Evolutionary conservation across 2,888 invertebrate genomes (phyloP).

Genomic region (Pammene fasciana): DNA sequence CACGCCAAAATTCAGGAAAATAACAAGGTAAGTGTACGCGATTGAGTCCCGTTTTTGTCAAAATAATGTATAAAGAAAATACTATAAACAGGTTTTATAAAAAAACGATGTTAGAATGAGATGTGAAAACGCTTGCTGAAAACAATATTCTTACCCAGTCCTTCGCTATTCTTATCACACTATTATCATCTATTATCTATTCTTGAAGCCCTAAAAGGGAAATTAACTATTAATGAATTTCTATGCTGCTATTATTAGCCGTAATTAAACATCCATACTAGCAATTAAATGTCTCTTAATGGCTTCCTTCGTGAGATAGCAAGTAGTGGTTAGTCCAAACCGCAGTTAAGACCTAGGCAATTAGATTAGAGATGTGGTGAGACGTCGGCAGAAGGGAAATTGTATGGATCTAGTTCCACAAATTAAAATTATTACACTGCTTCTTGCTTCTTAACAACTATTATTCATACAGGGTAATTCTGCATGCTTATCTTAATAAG

Average conservation of each 20-base stretch:
- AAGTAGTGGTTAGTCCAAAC: constrained; percentile 7
- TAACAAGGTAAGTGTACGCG: too few relatives aligned
- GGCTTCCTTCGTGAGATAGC: constrained; percentile 16
- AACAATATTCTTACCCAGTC: too few relatives aligned
- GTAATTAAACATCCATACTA: constrained; percentile 20
- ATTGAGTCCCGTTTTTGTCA: too few relatives aligned
- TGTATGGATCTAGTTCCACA: not conserved
- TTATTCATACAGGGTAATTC: not conserved
- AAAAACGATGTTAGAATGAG: too few relatives aligned
- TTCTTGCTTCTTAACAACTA: not conserved
- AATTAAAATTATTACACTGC: not conserved
- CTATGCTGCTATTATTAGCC: constrained; percentile 1
- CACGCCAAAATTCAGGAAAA: too few relatives aligned
- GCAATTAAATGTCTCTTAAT: constrained; percentile 24
- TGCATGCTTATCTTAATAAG: not conserved
- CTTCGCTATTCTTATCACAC: not conserved
- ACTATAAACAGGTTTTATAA: too few relatives aligned
- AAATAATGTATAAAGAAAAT: too few relatives aligned
- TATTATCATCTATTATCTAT: not conserved
- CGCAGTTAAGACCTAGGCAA: constrained; percentile 17
- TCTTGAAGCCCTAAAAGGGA: not conserved
- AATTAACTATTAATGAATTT: constrained; percentile 6
- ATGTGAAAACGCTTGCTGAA: too few relatives aligned
- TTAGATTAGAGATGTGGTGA: constrained; percentile 22
- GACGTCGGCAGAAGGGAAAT: not conserved